Base-by-base conservation (phyloP, 2,888 invertebrate species). In the Acleris cristana region DNA sequence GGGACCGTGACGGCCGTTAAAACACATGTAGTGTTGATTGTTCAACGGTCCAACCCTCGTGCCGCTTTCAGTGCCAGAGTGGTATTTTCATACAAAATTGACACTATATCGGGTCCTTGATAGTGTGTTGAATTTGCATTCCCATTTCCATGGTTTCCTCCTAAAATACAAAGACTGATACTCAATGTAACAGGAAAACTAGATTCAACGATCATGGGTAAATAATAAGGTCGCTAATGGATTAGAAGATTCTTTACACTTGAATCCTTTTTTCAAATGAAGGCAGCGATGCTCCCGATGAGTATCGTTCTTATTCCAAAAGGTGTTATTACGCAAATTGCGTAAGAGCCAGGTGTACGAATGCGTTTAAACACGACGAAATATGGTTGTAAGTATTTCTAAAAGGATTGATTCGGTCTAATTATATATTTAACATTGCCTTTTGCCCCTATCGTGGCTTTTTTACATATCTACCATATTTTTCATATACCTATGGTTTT, bases 241-340 rank as follows among this genome's bases (percentile, higher is more conserved):
- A 5, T 34, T 14, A 40, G 14, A 40, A 40, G 40, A 14, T 40
- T 40, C 1, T 40, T 40, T 12, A 12, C 40, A 40, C 40, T 40
- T 12, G 14, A 40, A 14, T 10, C 34, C 40, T 40, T 40, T 40
- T 14, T 40, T 40, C 14, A 4, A 12, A 14, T 14, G 12, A 14
- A 4, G 3, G 14, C 2, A 2, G 40, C 40, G 40, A 40, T 74
- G 72, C 76, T 72, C 74, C 76, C 73, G 73, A 72, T 79, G 76
- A 77, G 75, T 79, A 80, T 78, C 74, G 78, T 71, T 77, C 78
- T 81, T 81, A 81, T 82, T 81, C 74, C 73, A 73, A 81, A 79
- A 78, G 78, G 74, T 87, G 77, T 76, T 81, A 88, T 88, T 88
- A 88, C 83, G 84, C 80, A 84, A 86, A 84, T 87, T 80, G 79